phyloP scores from a whole-genome alignment of 2,888 invertebrate genomes.

The Tenthredo scrophulariae region DNA sequence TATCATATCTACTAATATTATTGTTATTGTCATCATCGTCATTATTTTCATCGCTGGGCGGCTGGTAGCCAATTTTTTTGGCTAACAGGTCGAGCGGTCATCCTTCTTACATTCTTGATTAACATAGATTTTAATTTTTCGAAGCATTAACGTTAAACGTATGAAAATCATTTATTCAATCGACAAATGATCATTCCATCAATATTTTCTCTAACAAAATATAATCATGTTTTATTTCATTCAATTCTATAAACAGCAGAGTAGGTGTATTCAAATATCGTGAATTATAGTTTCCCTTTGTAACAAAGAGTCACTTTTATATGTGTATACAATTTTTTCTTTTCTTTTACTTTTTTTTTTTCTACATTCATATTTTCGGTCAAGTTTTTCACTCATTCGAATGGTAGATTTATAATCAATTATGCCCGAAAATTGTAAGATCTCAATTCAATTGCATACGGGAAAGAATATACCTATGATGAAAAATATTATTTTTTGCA shows the following conservation, averaged over 20 bases:
- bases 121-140: constrained; percentile 22
- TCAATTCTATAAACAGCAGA: background rate
- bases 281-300: constrained; percentile 3
- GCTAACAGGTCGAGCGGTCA: constrained; percentile 69
- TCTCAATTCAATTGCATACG: no score
- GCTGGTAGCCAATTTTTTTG: constrained; percentile 61
- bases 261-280: constrained; percentile 17
- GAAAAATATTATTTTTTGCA: no score
- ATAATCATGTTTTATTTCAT: constrained; percentile 45
- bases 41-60: constrained; percentile 65
- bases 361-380: background rate
- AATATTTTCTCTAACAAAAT: constrained; percentile 19
- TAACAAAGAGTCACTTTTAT: background rate
- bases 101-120: constrained; percentile 55
- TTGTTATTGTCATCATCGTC: constrained; percentile 53
- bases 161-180: constrained; percentile 10
- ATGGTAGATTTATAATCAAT: no score
- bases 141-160: constrained; percentile 24
- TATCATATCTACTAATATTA: constrained; percentile 51
- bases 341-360: background rate
- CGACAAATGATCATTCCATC: constrained; percentile 4
- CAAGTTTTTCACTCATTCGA: background rate
- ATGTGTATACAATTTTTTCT: background rate
- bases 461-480: no score
- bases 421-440: no score